Percentiles rank a stretch among this genome's conserved stretches.
These are phyloP conservation scores for Microchrysa polita DNA, from an alignment of 2,888 invertebrate species.

Conservation along the genomic window DNA sequence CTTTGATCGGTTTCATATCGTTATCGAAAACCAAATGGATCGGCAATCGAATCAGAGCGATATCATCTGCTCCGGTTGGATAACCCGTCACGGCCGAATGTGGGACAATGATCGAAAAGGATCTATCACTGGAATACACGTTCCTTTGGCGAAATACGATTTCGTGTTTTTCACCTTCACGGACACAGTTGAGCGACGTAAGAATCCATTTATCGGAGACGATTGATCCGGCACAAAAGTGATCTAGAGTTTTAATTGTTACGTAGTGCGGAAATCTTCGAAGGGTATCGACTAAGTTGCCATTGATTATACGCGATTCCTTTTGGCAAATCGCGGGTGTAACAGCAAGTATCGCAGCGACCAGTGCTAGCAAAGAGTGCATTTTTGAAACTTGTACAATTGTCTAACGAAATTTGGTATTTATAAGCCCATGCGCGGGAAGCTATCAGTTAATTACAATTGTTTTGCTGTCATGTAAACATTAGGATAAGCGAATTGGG, in stretches of 20 bases:
- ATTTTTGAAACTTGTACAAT: neutral
- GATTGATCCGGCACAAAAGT: constrained; percentile 47
- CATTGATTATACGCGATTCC: constrained; percentile 36
- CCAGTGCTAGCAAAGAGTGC: neutral
- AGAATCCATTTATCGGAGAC: constrained; percentile 44
- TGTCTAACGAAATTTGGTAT: neutral
- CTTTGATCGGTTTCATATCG: constrained; percentile 8
- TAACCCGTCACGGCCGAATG: constrained; percentile 37
- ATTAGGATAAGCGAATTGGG: no score
- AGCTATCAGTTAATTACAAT: no score
- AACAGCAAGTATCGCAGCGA: neutral
- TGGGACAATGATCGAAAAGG: constrained; percentile 36
- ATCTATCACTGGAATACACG: neutral
- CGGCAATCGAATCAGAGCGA: constrained; percentile 46
- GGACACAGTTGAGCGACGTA: constrained; percentile 44
- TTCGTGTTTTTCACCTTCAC: neutral
- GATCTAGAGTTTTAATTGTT: neutral
- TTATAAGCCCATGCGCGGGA: neutral
- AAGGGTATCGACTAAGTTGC: constrained; percentile 47
- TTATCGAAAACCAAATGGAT: constrained; percentile 30
- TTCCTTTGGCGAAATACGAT: no score
- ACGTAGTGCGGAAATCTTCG: constrained; percentile 49
- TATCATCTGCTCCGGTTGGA: constrained; percentile 48
- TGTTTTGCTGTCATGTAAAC: no score
- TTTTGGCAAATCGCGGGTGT: neutral